These are phyloP conservation scores for Hirtodrosophila histrioides DNA, from an alignment of 2,888 invertebrate genomes.

Conservation along the genomic window DNA sequence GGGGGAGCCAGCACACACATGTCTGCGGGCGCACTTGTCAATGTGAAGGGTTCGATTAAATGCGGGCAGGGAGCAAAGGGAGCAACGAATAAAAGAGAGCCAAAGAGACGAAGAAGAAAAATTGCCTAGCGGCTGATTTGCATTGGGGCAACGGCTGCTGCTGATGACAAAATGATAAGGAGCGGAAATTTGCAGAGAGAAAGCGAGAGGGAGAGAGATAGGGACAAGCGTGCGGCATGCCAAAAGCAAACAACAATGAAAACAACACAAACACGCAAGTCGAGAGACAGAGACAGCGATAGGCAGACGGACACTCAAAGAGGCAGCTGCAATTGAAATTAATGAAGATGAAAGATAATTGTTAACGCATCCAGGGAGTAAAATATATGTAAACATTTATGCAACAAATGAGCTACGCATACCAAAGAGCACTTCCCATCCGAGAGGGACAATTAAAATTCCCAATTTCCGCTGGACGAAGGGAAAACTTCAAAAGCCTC, in stretches of 20 bases:
- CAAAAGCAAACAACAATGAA: conserved; percentile 43
- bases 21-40: conserved; percentile 62
- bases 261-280: conserved; percentile 24
- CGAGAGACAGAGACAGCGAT: conserved; percentile 2
- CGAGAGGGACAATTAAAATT: conserved; percentile 29
- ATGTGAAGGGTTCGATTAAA: conserved; percentile 56
- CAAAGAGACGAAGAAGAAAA: background rate
- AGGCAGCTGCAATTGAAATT: conserved; percentile 43
- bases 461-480: conserved; percentile 54
- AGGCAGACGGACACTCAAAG: background rate
- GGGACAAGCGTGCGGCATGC: conserved; percentile 17
- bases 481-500: conserved; percentile 2
- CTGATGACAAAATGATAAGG: conserved; percentile 64
- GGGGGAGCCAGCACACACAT: conserved; percentile 14
- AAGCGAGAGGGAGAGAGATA: background rate
- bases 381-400: conserved; percentile 62
- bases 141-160: conserved; percentile 46
- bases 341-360: conserved; percentile 29
- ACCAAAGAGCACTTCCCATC: conserved; percentile 1
- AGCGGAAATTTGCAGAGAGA: conserved; percentile 38
- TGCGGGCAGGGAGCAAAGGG: conserved; percentile 24
- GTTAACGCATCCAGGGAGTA: conserved; percentile 16
- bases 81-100: background rate
- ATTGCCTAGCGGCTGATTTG: conserved; percentile 58
- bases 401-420: conserved; percentile 44